Evolutionary conservation across 2,888 invertebrate species (phyloP).

Genomic region (Drosophila hamatofila): DNA sequence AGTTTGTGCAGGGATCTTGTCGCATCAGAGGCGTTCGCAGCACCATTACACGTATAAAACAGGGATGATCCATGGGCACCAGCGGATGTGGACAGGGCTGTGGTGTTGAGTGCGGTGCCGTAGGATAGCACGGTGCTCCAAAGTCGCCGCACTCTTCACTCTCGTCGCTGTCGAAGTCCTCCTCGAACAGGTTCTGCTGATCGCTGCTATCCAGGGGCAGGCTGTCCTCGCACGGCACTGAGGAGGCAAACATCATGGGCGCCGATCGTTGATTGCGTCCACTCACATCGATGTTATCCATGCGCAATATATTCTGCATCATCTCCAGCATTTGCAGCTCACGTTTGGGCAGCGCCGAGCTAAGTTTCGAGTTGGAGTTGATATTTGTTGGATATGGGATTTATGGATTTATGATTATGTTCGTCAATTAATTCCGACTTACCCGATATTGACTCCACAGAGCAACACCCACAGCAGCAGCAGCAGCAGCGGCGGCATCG

Average conservation of each 20-base stretch:
- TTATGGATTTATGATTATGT: not conserved
- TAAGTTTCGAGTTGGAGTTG: slow-evolving; percentile 18
- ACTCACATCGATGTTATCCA: slow-evolving; percentile 31
- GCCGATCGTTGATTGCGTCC: slow-evolving; percentile 40
- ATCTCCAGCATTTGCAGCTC: slow-evolving; percentile 67
- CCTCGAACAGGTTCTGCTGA: slow-evolving; percentile 36
- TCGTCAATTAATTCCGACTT: no score
- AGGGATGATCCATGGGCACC: slow-evolving; percentile 60
- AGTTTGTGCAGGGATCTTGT: slow-evolving; percentile 65
- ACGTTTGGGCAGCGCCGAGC: slow-evolving; percentile 49
- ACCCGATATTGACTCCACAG: slow-evolving; percentile 42
- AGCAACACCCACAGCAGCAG: slow-evolving; percentile 42
- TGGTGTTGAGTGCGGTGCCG: not conserved
- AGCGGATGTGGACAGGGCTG: slow-evolving; percentile 32
- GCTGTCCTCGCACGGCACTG: slow-evolving; percentile 69
- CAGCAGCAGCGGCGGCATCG: slow-evolving; percentile 34
- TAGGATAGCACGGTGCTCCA: slow-evolving; percentile 24
- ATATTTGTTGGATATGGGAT: not conserved
- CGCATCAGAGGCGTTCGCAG: slow-evolving; percentile 52
- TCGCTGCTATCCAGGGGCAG: slow-evolving; percentile 46
- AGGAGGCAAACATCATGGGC: slow-evolving; percentile 37
- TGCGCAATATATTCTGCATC: slow-evolving; percentile 54
- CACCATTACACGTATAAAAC: slow-evolving; percentile 58
- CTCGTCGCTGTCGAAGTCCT: slow-evolving; percentile 34
- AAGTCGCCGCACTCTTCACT: slow-evolving; percentile 61